Conservation (phyloP, 2,888 invertebrate genomes). For the Thysanoteuthis rhombus region DNA sequence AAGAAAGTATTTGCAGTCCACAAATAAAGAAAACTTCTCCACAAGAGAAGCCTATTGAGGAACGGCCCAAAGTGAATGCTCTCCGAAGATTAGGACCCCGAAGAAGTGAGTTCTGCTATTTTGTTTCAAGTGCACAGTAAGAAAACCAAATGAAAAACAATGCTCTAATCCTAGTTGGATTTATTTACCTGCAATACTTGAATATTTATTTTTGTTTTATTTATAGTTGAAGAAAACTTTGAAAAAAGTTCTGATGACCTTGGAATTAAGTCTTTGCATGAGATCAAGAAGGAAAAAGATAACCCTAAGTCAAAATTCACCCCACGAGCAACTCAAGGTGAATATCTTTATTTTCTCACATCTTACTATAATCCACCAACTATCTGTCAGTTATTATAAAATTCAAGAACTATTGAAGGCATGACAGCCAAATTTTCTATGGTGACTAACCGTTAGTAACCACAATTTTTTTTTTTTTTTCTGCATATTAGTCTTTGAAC, state of each 20-base stretch:
- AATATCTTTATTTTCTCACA: background rate
- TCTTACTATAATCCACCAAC: no score
- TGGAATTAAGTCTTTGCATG: no score
- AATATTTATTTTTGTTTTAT: background rate
- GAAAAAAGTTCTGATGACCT: background rate
- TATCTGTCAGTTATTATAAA: no score
- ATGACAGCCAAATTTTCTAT: no score
- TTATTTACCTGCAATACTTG: background rate
- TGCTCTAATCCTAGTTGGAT: background rate
- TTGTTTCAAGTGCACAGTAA: no score
- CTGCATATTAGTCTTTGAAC: no score
- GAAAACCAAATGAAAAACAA: no score
- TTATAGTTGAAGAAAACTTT: background rate
- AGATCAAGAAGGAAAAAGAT: no score
- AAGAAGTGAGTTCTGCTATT: background rate
- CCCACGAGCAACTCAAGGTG: background rate
- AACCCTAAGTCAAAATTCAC: background rate
- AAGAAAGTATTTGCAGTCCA: conserved; percentile 31
- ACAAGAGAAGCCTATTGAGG: background rate
- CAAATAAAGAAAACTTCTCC: background rate
- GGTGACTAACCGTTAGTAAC: no score
- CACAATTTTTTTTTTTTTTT: no score
- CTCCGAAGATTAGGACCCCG: conserved; percentile 20
- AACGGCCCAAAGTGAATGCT: background rate
- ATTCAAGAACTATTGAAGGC: no score